These are phyloP conservation scores for Poecile atricapillus DNA, from an alignment of 2,113 vertebrate species.

Conservation along the genomic window DNA sequence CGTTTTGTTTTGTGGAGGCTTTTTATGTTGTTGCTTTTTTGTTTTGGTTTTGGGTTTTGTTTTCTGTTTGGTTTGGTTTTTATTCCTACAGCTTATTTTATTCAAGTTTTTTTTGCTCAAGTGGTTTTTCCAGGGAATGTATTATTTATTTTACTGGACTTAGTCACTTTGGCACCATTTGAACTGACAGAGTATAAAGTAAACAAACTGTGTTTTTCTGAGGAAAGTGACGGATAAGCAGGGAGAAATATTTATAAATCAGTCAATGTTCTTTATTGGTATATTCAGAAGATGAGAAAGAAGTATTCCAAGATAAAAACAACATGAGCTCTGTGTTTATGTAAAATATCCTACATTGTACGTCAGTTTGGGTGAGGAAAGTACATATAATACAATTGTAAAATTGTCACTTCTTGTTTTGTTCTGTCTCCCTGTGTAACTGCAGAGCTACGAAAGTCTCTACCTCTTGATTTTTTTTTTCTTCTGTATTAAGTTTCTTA, in stretches of 20 bases:
- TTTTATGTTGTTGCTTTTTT: not conserved
- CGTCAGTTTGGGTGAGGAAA: not conserved
- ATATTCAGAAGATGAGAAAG: not conserved
- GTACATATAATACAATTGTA: not conserved
- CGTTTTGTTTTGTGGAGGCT: not conserved
- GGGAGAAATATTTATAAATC: not conserved
- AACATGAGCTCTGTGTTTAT: not conserved
- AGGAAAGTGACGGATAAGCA: not conserved
- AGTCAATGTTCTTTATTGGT: not conserved
- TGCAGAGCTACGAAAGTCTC: not conserved
- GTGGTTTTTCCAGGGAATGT: not conserved
- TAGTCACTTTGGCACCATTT: not conserved
- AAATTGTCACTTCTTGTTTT: not conserved
- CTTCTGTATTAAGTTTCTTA: constrained; percentile 21
- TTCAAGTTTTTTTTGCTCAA: not conserved
- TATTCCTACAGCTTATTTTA: not conserved
- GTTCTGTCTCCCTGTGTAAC: not conserved
- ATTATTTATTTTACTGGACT: constrained; percentile 6
- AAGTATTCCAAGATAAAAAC: not conserved
- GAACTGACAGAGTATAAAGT: not conserved
- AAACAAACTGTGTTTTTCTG: not conserved
- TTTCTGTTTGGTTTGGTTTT: not conserved
- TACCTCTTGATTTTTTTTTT: constrained; percentile 21
- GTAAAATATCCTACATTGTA: not conserved
- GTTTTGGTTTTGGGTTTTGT: too few relatives aligned